Conservation (phyloP, 2,888 invertebrate genomes). For the Icerya purchasi region DNA sequence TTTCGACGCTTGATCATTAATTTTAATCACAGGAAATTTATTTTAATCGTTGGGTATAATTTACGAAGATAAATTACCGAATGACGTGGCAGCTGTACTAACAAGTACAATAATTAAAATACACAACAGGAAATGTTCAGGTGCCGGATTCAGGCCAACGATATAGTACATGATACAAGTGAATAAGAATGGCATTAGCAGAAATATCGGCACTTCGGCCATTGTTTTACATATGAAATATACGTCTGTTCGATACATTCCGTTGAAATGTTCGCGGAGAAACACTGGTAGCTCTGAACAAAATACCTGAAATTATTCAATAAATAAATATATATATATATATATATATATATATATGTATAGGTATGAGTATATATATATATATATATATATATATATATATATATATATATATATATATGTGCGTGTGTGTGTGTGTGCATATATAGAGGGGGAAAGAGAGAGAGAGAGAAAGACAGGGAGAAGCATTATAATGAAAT, state of each 20-base stretch:
- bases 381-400: neutral
- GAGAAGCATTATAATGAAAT: too few relatives aligned
- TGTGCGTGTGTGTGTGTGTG: neutral
- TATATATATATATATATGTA: neutral
- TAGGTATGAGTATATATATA: neutral
- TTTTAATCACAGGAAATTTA: too few relatives aligned
- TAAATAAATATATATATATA: neutral
- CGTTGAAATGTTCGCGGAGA: conserved; percentile 66
- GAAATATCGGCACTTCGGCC: conserved; percentile 70
- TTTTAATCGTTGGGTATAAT: too few relatives aligned
- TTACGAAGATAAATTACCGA: conserved; percentile 46
- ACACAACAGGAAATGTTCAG: conserved; percentile 47
- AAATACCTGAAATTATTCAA: conserved; percentile 60
- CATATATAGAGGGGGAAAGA: too few relatives aligned
- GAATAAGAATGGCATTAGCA: conserved; percentile 61
- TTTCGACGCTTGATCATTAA: too few relatives aligned
- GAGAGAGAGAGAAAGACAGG: too few relatives aligned
- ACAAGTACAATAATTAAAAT: conserved; percentile 56
- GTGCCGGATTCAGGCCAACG: conserved; percentile 56
- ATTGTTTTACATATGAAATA: conserved; percentile 80
- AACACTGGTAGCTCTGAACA: conserved; percentile 75
- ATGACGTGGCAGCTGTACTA: conserved; percentile 71
- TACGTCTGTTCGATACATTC: conserved; percentile 74
- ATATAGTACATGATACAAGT: conserved; percentile 67
- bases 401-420: neutral